phyloP scores from a whole-genome alignment of 2,888 invertebrate genomes.

The Eupelmus urozonus region DNA sequence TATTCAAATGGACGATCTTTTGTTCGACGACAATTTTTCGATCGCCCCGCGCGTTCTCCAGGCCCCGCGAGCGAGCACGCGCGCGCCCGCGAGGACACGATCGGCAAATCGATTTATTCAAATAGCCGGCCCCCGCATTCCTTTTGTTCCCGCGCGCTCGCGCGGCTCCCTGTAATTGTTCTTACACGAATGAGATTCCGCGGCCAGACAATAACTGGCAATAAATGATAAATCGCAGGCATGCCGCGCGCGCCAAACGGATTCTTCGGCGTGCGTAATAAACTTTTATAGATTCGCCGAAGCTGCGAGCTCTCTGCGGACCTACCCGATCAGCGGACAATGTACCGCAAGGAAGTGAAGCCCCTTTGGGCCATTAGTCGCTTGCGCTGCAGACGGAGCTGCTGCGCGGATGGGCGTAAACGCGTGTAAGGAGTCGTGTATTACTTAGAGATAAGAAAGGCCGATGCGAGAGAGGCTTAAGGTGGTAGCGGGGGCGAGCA shows the following conservation, averaged over 20 bases:
- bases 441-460: no score
- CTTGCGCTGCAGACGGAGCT: neutral
- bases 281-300: slow-evolving; percentile 1
- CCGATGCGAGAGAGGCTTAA: no score
- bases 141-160: slow-evolving; percentile 45
- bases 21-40: slow-evolving; percentile 72
- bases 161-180: slow-evolving; percentile 36
- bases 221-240: slow-evolving; percentile 51
- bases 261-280: slow-evolving; percentile 2
- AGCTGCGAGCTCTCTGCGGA: neutral
- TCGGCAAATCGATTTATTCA: slow-evolving; percentile 61
- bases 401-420: slow-evolving; percentile 8
- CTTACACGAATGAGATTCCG: slow-evolving; percentile 6
- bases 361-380: slow-evolving; percentile 2
- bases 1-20: slow-evolving; percentile 76
- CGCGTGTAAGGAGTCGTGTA: neutral
- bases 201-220: slow-evolving; percentile 38
- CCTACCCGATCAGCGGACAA: neutral
- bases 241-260: neutral
- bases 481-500: no score
- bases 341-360: slow-evolving; percentile 6
- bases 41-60: slow-evolving; percentile 64
- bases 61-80: neutral
- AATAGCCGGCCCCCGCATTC: slow-evolving; percentile 15
- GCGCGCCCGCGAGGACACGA: slow-evolving; percentile 25